These are phyloP conservation scores for Porites lobata DNA, from an alignment of 92 coral and sea anemone species.

Conservation along the genomic window DNA sequence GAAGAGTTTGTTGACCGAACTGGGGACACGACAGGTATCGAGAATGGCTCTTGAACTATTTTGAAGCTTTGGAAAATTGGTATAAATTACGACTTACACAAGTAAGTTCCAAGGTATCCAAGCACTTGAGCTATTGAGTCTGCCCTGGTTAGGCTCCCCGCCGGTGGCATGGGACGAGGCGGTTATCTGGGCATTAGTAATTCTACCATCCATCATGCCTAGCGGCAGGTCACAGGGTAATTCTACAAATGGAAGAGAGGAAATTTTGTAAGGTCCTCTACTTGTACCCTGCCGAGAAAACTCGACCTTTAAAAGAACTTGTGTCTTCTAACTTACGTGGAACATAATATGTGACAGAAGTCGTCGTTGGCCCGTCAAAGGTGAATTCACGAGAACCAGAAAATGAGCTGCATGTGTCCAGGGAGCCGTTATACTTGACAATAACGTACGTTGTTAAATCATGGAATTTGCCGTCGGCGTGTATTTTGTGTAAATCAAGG, in stretches of 20 bases:
- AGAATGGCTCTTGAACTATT: too few species aligned
- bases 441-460: constrained; percentile 45
- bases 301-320: too few species aligned
- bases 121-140: constrained; percentile 50
- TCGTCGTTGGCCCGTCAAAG: constrained; percentile 24
- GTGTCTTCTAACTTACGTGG: constrained; percentile 7
- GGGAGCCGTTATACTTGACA: constrained; percentile 66
- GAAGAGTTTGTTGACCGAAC: too few species aligned
- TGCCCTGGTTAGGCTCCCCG: constrained; percentile 57
- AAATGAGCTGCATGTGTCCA: constrained; percentile 52
- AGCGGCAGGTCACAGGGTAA: constrained; percentile 65
- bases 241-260: background rate
- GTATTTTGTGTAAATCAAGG: constrained; percentile 10
- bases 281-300: too few species aligned
- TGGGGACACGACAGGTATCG: too few species aligned
- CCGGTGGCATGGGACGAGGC: constrained; percentile 73
- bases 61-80: too few species aligned
- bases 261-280: too few species aligned
- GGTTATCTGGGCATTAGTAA: constrained; percentile 45
- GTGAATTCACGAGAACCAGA: constrained; percentile 58
- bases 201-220: constrained; percentile 50
- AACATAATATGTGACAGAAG: constrained; percentile 38
- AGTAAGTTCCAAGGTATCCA: constrained; percentile 67
- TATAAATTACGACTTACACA: constrained; percentile 54
- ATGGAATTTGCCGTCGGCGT: constrained; percentile 51